Base-by-base conservation (phyloP, 1,140 invertebrate genomes). In the Contarinia nasturtii region DNA sequence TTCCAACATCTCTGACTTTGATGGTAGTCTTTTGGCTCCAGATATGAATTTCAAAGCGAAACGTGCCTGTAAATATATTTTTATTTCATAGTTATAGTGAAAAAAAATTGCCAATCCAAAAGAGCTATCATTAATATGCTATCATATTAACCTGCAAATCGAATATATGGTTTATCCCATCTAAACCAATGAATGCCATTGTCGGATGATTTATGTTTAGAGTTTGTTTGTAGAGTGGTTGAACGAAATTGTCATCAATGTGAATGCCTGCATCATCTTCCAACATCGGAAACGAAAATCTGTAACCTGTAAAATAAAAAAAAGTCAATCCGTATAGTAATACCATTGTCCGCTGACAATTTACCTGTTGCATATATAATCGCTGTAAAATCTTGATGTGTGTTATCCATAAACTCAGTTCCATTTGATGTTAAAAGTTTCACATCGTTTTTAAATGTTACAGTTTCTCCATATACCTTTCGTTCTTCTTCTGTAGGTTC, bases 341-440 rank as follows among this genome's bases (percentile, higher is more conserved):
- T n/a, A n/a, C n/a, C n/a, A n/a, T n/a, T n/a, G n/a, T n/a, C n/a
- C n/a, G n/a, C n/a, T n/a, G n/a, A n/a, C n/a, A n/a, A n/a, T n/a
- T 27, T 27, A 80, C 79, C 83, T 47, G 88, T 91, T 56, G 86
- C 89, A 51, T 80, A 77, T 44, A 92, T 75, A 10, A 91, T 65
- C 0, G 70, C 67, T 54, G 88, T 82, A 10, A 79, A 65, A 18
- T 74, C 57, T 55, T 75, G 69, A 40, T 65, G 57, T 11, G 68
- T 68, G 4, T 71, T 76, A 55, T 85, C 77, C 22, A 59, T 50
- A 58, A 82, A 85, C 47, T 66, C 51, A 0, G 64, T 74, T 7
- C 59, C 65, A 15, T 62, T 64, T 44, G 70, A 68, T 7, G 64
- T 63, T 2, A 84, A 54, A 47, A 69, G 57, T 15, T 55, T 50